Evolutionary conservation across 2,797 vertebrate genomes (phyloP), one percentile per base, ranked within the genome.

Genomic region (Scolopax bukidnonensis): DNA sequence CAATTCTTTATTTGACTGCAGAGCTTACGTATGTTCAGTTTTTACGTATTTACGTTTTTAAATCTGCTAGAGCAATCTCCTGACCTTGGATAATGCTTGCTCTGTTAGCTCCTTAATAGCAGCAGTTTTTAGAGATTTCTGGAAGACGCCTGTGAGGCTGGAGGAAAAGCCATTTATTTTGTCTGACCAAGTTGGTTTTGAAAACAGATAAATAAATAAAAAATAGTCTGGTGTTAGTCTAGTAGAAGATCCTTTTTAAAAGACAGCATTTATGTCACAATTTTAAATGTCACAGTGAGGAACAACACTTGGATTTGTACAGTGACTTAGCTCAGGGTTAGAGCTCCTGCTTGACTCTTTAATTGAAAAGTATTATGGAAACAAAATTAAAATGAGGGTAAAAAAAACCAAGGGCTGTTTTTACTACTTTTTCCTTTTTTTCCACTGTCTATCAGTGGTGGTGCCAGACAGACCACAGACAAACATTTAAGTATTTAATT

Each of bases 101-200:
- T 89, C 40, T 84, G 38, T 76, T 91, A 56, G 53, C 24, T 90
- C 5, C 36, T 85, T 74, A 83, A 65, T 30, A 77, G 27, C 41
- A 85, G 38, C 32, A 54, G 12, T 87, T 57, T 20, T 77, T 89
- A 81, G 65, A 63, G 4, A 59, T 71, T 91, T 86, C 61, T 93
- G 76, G 30, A 77, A 59, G 65, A 73, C 32, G 30, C 48, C 57
- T 57, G 16, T 21, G 12, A 79, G 33, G n/a, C 33, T 65, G 51
- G 54, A 92, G 38, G 36, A 93, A 18, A 12, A 50, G 25, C 40
- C 5, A 15, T 80, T 89, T 85, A 38, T 89, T 89, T 89, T 71
- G 45, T 68, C 54, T 40, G 38, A 79, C 47, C n/a, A 54, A 23
- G 41, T 50, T 78, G 19, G 12, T 75, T 0, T 4, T 38, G 20